Evolutionary conservation across 2,888 invertebrate species (phyloP).

Genomic region (Eilema sororculum): DNA sequence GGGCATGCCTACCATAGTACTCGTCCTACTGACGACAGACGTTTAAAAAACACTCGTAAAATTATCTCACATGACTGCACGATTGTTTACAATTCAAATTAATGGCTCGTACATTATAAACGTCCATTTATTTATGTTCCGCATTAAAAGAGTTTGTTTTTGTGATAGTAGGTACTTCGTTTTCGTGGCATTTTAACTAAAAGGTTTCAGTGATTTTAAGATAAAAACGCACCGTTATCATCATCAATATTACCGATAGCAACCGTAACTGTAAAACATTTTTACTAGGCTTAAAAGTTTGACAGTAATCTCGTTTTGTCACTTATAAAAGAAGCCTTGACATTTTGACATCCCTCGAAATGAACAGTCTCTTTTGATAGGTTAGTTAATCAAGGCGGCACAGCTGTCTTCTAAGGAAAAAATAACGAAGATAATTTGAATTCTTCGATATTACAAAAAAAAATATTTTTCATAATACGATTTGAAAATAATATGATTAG

Average conservation of each 20-base stretch:
- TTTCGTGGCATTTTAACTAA: slow-evolving; percentile 38
- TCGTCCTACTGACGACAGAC: slow-evolving; percentile 34
- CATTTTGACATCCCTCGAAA: background rate
- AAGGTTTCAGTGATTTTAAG: slow-evolving; percentile 37
- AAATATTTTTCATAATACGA: background rate
- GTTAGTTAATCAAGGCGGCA: no score
- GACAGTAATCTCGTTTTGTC: background rate
- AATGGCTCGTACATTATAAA: slow-evolving; percentile 68
- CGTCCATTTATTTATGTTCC: slow-evolving; percentile 67
- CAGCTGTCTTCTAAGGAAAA: background rate
- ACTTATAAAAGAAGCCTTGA: background rate
- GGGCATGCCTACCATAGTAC: background rate
- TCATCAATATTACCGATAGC: background rate
- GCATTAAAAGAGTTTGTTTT: slow-evolving; percentile 66
- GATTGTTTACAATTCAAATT: slow-evolving; percentile 67
- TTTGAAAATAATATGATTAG: background rate
- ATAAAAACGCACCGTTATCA: slow-evolving; percentile 18
- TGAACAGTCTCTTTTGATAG: background rate
- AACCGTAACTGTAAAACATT: background rate
- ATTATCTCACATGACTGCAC: slow-evolving; percentile 60
- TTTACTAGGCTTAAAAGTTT: background rate
- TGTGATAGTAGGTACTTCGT: slow-evolving; percentile 37
- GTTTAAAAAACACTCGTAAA: slow-evolving; percentile 51
- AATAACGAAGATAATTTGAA: background rate
- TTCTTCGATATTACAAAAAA: background rate